A percentile compares a stretch with the other conserved stretches of the same genome.
Evolutionary conservation across 2,797 vertebrate genomes (phyloP).

Genomic region (Diglossa cyanea): DNA sequence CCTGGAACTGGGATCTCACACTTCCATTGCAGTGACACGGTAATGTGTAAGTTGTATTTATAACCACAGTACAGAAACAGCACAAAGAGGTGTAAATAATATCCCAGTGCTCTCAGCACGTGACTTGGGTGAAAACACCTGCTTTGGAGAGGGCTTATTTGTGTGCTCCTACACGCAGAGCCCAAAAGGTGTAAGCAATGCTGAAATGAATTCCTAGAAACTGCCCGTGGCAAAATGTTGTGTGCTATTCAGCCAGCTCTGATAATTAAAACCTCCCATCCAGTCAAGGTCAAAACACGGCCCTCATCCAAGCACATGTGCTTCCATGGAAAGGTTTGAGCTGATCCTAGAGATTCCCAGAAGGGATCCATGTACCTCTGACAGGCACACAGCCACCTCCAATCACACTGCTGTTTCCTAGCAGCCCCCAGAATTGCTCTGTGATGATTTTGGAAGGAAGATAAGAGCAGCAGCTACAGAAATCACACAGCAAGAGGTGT

Average conservation of each 20-base stretch:
- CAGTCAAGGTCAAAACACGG: slow-evolving; percentile 15
- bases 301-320: background rate
- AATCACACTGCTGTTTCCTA: background rate
- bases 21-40: background rate
- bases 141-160: background rate
- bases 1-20: background rate
- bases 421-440: background rate
- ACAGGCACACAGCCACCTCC: background rate
- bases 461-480: background rate
- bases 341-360: background rate
- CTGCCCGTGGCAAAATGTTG: background rate
- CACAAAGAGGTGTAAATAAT: background rate
- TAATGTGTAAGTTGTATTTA: background rate
- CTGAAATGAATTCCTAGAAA: slow-evolving; percentile 42
- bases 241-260: slow-evolving; percentile 1
- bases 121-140: slow-evolving; percentile 21
- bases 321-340: background rate
- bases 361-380: background rate
- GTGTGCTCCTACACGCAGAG: background rate
- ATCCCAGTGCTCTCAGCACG: background rate
- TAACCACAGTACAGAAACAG: background rate
- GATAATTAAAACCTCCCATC: slow-evolving; percentile 29
- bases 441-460: background rate
- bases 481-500: background rate
- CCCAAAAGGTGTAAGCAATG: background rate